phyloP scores from a whole-genome alignment of 2,888 invertebrate species.

The Laothoe populi region DNA sequence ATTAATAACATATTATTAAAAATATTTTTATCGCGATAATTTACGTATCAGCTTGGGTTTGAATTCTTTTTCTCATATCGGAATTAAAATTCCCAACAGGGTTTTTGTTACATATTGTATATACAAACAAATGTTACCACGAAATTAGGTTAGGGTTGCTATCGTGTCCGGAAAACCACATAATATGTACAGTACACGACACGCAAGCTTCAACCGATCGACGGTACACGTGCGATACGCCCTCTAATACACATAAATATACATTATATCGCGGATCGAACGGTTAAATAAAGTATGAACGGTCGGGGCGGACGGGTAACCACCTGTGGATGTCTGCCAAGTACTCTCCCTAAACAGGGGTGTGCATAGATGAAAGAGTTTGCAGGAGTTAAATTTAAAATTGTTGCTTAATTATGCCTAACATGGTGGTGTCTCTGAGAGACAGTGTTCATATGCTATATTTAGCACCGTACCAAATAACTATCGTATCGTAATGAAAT shows the following conservation, averaged over 20 bases:
- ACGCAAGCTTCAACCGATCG: not conserved
- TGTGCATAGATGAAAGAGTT: constrained; percentile 34
- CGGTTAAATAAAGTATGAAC: constrained; percentile 37
- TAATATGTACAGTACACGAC: not conserved
- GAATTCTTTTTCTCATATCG: too few species aligned
- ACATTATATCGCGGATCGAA: constrained; percentile 24
- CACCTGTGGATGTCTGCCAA: constrained; percentile 59
- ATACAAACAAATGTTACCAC: not conserved
- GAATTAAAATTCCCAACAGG: too few species aligned
- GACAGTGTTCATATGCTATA: not conserved
- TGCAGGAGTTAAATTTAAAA: not conserved
- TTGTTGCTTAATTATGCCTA: constrained; percentile 20
- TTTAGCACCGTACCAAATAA: too few species aligned
- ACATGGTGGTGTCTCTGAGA: constrained; percentile 30
- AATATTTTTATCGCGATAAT: too few species aligned
- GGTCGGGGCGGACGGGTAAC: constrained; percentile 45
- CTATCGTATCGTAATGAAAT: too few species aligned
- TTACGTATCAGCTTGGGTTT: too few species aligned
- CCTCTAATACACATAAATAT: constrained; percentile 13
- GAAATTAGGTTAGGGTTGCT: not conserved
- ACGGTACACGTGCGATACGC: not conserved
- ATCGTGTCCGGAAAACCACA: not conserved
- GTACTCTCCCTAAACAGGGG: constrained; percentile 36
- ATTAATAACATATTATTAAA: too few species aligned
- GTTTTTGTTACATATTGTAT: too few species aligned